Evolutionary conservation across 2,113 vertebrate species (phyloP).

Genomic region (Nesogale talazaci): DNA sequence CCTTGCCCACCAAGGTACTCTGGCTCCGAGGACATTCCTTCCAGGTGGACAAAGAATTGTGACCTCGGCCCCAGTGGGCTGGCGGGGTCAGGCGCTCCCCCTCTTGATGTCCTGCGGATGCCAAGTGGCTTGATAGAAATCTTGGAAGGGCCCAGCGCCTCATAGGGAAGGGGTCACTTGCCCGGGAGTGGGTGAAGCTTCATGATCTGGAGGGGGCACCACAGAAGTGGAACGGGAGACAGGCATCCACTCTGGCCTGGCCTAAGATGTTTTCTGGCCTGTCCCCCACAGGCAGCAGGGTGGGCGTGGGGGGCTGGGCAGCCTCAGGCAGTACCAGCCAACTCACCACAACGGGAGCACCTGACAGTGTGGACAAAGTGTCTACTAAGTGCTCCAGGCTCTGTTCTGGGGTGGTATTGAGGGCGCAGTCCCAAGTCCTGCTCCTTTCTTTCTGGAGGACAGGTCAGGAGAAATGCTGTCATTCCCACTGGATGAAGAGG

Average conservation of each 20-base stretch:
- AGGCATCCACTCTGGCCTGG: background rate
- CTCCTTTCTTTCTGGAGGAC: background rate
- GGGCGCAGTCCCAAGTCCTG: background rate
- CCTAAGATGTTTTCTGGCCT: background rate
- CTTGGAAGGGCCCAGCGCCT: background rate
- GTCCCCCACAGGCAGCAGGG: background rate
- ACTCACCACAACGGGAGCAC: background rate
- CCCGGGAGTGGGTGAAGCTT: background rate
- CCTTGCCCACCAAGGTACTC: fast-evolving
- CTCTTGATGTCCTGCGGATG: fast-evolving
- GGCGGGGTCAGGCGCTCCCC: background rate
- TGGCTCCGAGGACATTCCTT: conserved; percentile 18
- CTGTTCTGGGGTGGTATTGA: background rate
- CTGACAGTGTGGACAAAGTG: background rate
- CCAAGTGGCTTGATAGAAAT: background rate
- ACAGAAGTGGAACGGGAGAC: background rate
- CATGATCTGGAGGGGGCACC: background rate
- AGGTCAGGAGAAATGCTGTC: background rate
- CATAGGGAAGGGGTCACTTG: too few species aligned
- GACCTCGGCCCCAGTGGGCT: background rate
- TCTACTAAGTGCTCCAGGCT: background rate
- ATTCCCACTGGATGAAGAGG: background rate
- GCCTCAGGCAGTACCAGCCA: background rate
- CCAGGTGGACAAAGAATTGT: conserved; percentile 61
- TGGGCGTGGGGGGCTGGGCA: background rate